Conservation (phyloP, 2,797 vertebrate species). For the Denticeps clupeoides region DNA sequence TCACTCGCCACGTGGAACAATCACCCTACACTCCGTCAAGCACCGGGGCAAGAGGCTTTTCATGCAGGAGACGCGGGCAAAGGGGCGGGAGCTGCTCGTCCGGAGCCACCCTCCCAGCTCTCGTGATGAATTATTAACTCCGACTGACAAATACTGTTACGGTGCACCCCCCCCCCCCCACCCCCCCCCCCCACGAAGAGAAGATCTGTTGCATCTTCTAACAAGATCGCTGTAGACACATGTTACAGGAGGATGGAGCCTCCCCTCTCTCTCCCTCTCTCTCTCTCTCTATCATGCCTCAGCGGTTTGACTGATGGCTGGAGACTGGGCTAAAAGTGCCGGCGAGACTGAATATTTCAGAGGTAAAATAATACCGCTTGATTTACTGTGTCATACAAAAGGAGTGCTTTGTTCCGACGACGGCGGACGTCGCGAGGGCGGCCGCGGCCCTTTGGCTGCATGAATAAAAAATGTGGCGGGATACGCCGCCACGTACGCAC, state of each 20-base stretch:
- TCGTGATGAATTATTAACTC: constrained; percentile 75
- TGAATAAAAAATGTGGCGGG: constrained; percentile 65
- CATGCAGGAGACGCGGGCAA: constrained; percentile 37
- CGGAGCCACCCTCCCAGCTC: constrained; percentile 55
- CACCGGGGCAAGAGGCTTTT: too few species aligned
- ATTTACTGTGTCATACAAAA: constrained; percentile 85
- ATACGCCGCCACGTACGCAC: background rate
- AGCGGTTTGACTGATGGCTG: constrained; percentile 95
- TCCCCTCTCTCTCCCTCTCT: constrained; percentile 14
- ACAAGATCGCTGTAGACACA: constrained; percentile 97
- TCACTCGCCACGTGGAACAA: too few species aligned
- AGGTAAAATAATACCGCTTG: constrained; percentile 95
- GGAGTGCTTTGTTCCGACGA: constrained; percentile 69
- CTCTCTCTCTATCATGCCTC: constrained; percentile 64
- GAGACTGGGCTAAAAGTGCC: constrained; percentile 89
- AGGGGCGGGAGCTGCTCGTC: too few species aligned
- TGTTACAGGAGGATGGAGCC: constrained; percentile 88
- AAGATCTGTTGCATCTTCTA: constrained; percentile 85
- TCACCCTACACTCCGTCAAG: too few species aligned
- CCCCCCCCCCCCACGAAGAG: too few species aligned
- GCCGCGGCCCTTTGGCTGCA: constrained; percentile 50
- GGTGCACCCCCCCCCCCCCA: constrained; percentile 57
- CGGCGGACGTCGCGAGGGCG: constrained; percentile 54
- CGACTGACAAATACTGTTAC: constrained; percentile 75
- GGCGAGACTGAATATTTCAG: constrained; percentile 94